Base-by-base conservation (phyloP, 2,113 vertebrate species). In the Naja naja region DNA sequence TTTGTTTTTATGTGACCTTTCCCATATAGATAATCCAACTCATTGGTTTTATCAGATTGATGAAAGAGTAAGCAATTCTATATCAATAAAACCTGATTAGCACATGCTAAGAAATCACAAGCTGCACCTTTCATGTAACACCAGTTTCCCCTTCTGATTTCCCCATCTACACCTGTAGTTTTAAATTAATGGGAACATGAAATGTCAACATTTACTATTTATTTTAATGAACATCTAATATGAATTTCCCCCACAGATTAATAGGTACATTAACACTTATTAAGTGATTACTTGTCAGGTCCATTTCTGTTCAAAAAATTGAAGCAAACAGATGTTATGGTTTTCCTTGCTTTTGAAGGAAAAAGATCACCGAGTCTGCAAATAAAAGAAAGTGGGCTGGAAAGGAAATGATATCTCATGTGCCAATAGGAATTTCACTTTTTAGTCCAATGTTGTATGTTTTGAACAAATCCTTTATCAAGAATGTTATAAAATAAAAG, bases 231-330 rank as follows among this genome's bases (percentile, higher is more conserved):
- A 30, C 7, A 6, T 91, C 5, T 92, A n/a, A 89, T 81, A 25
- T 87, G 45, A 87, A 55, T 2, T 52, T 92, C 23, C 22, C 12
- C 25, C 5, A 4, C 52, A 91, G 56, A 93, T 49, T 90, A 89
- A 69, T 27, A 54, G 88, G 58, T 85, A 45, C 81, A 30, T 90
- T 54, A 91, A 5, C 12, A 8, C 16, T 90, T 89, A 53, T 54
- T 90, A 54, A 34, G 18, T 43, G 60, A 92, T 14, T 90, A 47
- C 58, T 92, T 92, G 92, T 93, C n/a, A 69, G 90, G 27, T 81
- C 47, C 34, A 74, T 25, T 90, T 94, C 45, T 23, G 88, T 74
- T 89, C 54, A 60, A 88, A 85, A 95, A 90, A 89, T 87, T 91
- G 58, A 93, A 86, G 55, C 39, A 88, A 81, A 85, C 9, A 64